phyloP scores from a whole-genome alignment of 2,888 invertebrate species.

The Calameuta pallipes region DNA sequence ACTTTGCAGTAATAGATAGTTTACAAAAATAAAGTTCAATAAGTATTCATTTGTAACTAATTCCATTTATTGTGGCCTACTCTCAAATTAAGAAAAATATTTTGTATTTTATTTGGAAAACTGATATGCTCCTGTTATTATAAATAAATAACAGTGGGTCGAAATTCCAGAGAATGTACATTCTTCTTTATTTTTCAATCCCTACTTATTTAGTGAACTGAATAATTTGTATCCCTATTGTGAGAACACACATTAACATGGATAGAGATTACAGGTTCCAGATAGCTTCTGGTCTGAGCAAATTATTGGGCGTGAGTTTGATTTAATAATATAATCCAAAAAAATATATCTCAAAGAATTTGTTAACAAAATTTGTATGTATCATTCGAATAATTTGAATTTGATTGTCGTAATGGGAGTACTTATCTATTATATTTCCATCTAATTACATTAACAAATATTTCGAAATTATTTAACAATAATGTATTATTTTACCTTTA shows the following conservation, averaged over 20 bases:
- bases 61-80: not conserved
- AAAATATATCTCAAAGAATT: not conserved
- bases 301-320: not conserved
- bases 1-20: not conserved
- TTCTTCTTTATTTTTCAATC: not conserved
- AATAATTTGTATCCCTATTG: not conserved
- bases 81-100: not conserved
- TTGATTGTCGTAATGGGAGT: not conserved
- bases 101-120: not conserved
- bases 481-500: not conserved
- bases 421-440: not conserved
- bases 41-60: not conserved
- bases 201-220: not conserved
- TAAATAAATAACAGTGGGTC: not conserved
- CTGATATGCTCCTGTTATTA: not conserved
- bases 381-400: not conserved
- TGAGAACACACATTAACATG: not conserved
- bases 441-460: not conserved
- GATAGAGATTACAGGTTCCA: not conserved
- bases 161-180: not conserved
- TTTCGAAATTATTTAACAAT: not conserved
- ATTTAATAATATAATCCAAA: not conserved
- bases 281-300: not conserved
- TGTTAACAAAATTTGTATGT: not conserved
- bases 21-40: not conserved